Evolutionary conservation across 1,140 invertebrate genomes (phyloP), one percentile per base, ranked within the genome.

Genomic region (Charaxes varanes): DNA sequence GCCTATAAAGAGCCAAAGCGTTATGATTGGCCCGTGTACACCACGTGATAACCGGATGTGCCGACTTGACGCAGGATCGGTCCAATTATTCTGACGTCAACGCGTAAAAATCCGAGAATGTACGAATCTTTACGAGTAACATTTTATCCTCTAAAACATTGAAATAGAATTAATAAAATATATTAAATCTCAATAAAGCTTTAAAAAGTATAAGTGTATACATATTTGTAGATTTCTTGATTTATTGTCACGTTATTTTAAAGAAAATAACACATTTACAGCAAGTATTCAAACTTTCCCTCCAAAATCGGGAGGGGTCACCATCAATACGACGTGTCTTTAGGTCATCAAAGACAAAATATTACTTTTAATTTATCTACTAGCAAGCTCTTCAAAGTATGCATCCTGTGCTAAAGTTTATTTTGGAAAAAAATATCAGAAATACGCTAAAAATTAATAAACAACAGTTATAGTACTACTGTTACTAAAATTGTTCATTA

Each of bases 1-100:
- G 91, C 91, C 88, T 88, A 87, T 84, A 86, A 87, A 88, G 85
- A 79, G 78, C 83, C 78, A 50, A 58, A 54, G 61, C 45, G 13
- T 38, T 69, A 32, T 74, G 67, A 90, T 90, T 90, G 88, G 88
- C 62, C 57, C 51, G 63, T 46, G 45, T 22, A 37, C 51, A 69
- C 71, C 90, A 90, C 86, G 87, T 89, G 85, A 86, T 67, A 62
- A 41, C 70, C 81, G 84, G 82, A 85, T 77, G 70, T 72, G 54
- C 57, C 60, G 63, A 63, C 64, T 72, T 78, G 73, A 81, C 70
- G 67, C 78, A 77, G 66, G 67, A 77, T 68, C 63, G 73, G 76
- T 72, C 68, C 62, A 64, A 79, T 63, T 55, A 48, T 68, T 73
- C 67, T 79, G 79, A 81, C 81, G 80, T 82, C 78, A 81, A 69